Percentiles rank a stretch among this genome's conserved stretches.
Conservation (phyloP, 2,888 invertebrate species). For the Priocnemis perturbator region DNA sequence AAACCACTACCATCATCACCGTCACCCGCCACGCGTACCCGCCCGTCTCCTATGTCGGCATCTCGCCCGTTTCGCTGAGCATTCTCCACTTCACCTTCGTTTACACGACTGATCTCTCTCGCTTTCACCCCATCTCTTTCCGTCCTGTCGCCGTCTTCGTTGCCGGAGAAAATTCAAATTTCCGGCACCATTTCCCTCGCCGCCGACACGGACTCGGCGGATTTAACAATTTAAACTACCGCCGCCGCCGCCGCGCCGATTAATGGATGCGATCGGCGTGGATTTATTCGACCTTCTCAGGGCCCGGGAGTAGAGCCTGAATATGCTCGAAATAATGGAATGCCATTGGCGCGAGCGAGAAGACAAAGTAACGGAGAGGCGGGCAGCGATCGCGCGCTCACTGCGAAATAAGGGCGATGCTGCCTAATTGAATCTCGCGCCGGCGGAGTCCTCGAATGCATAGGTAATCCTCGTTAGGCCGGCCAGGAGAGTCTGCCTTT, state of each 20-base stretch:
- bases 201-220: too few relatives aligned
- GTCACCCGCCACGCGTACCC: neutral
- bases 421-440: constrained; percentile 44
- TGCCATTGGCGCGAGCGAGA: too few relatives aligned
- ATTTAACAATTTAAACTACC: too few relatives aligned
- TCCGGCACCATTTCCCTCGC: neutral
- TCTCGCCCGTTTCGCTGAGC: neutral
- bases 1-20: neutral
- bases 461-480: constrained; percentile 42
- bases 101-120: neutral
- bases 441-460: constrained; percentile 40
- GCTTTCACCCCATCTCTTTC: neutral
- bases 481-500: constrained; percentile 46
- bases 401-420: neutral
- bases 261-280: too few relatives aligned
- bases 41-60: too few relatives aligned
- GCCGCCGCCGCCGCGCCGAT: too few relatives aligned
- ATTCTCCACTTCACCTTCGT: neutral
- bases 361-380: too few relatives aligned
- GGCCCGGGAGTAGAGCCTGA: neutral
- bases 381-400: too few relatives aligned
- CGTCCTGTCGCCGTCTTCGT: neutral
- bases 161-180: constrained; percentile 6
- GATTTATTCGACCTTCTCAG: too few relatives aligned
- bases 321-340: constrained; percentile 19